These are phyloP conservation scores for Netelia virgata DNA, from an alignment of 2,888 invertebrate species.

Conservation along the genomic window DNA sequence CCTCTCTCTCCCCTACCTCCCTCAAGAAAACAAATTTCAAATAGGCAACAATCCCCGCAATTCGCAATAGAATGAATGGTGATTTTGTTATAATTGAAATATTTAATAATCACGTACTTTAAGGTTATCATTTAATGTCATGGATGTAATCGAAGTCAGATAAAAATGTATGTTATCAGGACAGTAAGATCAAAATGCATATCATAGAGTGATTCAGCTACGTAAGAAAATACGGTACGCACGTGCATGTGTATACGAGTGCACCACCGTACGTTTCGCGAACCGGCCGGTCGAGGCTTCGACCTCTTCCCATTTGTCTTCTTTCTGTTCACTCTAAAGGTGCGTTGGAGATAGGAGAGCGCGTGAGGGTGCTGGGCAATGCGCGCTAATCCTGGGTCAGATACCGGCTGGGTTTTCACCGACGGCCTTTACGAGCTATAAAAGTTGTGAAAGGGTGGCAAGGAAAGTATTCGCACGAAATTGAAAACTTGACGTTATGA, in stretches of 20 bases:
- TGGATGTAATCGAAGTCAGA: no score
- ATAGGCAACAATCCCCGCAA: no score
- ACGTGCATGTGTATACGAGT: not conserved
- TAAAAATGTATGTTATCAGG: no score
- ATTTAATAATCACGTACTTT: no score
- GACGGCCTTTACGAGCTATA: conserved; percentile 81
- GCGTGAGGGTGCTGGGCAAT: conserved; percentile 48
- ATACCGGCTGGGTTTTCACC: conserved; percentile 67
- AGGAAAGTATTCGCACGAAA: conserved; percentile 82
- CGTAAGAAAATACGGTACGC: not conserved
- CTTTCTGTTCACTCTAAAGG: conserved; percentile 26
- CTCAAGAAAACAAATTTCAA: no score
- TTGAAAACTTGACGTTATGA: conserved; percentile 83
- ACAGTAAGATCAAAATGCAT: no score
- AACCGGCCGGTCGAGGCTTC: conserved; percentile 36
- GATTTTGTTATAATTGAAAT: no score
- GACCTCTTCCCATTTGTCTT: conserved; percentile 25
- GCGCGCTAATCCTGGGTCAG: conserved; percentile 65
- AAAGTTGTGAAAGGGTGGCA: conserved; percentile 80
- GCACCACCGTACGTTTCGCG: conserved; percentile 23
- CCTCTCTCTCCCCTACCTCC: no score
- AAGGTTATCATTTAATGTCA: no score
- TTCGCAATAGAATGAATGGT: no score
- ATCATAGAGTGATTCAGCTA: no score
- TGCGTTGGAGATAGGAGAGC: conserved; percentile 14